Base-by-base conservation (phyloP, 2,888 invertebrate genomes). In the Trichopoda pennipes region DNA sequence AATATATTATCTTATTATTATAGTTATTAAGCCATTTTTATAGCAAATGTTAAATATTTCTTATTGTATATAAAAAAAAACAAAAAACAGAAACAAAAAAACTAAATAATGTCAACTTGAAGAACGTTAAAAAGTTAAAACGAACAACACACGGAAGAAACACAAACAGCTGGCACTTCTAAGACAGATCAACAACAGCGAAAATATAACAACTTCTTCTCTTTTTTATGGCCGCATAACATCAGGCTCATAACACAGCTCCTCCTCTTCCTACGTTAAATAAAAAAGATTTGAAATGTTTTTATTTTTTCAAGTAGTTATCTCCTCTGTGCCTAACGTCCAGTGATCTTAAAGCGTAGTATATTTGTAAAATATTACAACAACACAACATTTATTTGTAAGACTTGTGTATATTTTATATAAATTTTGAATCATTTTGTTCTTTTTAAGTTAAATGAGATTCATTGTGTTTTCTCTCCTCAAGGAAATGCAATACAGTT, bases 211-310 rank as follows among this genome's bases (percentile, higher is more conserved):
- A 61, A 14, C 73, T 61, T 44, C 79, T 79, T 61, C 79, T 79
- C 79, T 72, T 73, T 73, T 78, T 69, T 77, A 23, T 12, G 21
- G 55, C 47, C 61, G 66, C 21, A 14, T 21, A 73, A 66, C 72
- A 73, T 7, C 78, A 3, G 66, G 72, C 66, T 60, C 42, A 14
- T 72, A 66, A 79, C 69, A 79, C 69, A 63, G 69, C 66, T 73
- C 72, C 79, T 79, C 66, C 79, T 79, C 73, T 60, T 79, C 79
- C 79, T 79, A 66, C 72, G 66, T 76, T 70, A 58, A 56, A 42
- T 60, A 60, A 61, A 69, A 69, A 77, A 61, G 76, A 44, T 77
- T 55, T 42, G 75, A 68, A 51, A 51, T 68, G 66, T 51, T 66
- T 51, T 35, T 12, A 56, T 38, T 75, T 68, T n/a, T 68, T 68